These are phyloP conservation scores for Esperia sulphurella DNA, from an alignment of 2,888 invertebrate genomes.

Conservation along the genomic window DNA sequence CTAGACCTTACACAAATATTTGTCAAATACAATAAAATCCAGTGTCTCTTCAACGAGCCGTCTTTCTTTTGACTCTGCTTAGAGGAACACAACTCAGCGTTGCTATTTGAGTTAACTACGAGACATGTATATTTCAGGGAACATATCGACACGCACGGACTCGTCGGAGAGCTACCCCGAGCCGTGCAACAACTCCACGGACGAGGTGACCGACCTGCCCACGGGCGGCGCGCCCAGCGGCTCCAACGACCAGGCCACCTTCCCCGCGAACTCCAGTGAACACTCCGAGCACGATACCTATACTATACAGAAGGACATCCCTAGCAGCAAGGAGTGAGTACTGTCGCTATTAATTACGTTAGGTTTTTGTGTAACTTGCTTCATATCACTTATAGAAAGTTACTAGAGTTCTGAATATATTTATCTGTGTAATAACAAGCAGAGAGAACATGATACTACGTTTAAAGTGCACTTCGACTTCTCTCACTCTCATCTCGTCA, in stretches of 20 bases:
- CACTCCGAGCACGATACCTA: constrained; percentile 44
- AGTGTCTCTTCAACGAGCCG: no score
- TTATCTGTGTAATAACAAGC: no score
- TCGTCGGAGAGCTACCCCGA: constrained; percentile 71
- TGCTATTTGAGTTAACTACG: neutral
- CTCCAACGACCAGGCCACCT: constrained; percentile 36
- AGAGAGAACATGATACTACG: no score
- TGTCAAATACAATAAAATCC: no score
- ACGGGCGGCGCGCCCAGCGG: constrained; percentile 33
- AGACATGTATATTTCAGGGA: constrained; percentile 37
- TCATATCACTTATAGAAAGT: no score
- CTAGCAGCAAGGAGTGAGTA: constrained; percentile 60
- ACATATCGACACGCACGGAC: constrained; percentile 54
- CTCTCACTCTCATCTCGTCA: no score
- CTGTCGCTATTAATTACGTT: neutral
- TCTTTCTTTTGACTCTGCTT: no score
- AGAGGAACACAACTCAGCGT: no score
- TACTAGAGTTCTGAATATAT: no score
- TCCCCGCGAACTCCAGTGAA: constrained; percentile 40
- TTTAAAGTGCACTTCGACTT: no score
- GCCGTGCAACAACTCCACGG: constrained; percentile 66
- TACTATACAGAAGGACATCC: constrained; percentile 46
- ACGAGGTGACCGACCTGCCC: constrained; percentile 56
- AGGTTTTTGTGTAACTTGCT: no score
- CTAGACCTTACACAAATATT: no score